Percentiles rank a stretch among this genome's conserved stretches.
Conservation (phyloP, 2,888 invertebrate genomes). For the Polydrusus pterygomalis region DNA sequence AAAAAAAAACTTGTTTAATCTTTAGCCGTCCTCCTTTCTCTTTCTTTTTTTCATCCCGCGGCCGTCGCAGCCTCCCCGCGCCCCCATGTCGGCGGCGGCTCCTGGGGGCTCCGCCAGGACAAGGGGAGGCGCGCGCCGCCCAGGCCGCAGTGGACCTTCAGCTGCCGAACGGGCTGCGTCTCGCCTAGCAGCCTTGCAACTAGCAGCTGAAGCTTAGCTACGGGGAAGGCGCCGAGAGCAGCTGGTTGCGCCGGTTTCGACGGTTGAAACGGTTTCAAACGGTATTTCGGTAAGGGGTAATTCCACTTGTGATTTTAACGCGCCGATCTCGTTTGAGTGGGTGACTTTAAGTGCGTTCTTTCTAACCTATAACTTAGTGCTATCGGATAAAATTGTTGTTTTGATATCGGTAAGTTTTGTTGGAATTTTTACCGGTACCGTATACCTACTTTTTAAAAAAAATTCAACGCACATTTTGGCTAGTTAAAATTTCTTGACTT, state of each 20-base stretch:
- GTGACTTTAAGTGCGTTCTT: constrained; percentile 27
- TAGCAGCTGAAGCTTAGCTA: constrained; percentile 56
- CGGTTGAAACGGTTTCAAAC: constrained; percentile 30
- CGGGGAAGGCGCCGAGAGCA: constrained; percentile 55
- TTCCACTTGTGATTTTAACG: background rate
- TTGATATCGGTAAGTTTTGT: constrained; percentile 10
- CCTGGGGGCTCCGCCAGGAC: constrained; percentile 38
- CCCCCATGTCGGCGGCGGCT: constrained; percentile 25
- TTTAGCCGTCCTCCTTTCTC: constrained; percentile 29
- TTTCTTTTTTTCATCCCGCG: constrained; percentile 38
- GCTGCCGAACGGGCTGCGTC: constrained; percentile 69
- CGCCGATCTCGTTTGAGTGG: constrained; percentile 31
- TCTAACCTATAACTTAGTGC: constrained; percentile 10
- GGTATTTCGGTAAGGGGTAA: constrained; percentile 34
- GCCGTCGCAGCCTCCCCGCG: constrained; percentile 41
- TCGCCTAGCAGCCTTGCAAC: constrained; percentile 64
- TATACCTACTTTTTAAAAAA: too few species aligned
- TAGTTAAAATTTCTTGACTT: too few species aligned
- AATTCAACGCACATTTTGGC: too few species aligned
- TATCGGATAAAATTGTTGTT: constrained; percentile 10
- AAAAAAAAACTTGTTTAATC: constrained; percentile 50
- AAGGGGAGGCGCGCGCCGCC: constrained; percentile 49
- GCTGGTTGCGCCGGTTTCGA: constrained; percentile 51
- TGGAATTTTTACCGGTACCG: too few species aligned
- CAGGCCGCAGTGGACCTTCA: constrained; percentile 70